Evolutionary conservation across 2,797 vertebrate genomes (phyloP), one percentile per base, ranked within the genome.

Genomic region (Catamblyrhynchus diadema): DNA sequence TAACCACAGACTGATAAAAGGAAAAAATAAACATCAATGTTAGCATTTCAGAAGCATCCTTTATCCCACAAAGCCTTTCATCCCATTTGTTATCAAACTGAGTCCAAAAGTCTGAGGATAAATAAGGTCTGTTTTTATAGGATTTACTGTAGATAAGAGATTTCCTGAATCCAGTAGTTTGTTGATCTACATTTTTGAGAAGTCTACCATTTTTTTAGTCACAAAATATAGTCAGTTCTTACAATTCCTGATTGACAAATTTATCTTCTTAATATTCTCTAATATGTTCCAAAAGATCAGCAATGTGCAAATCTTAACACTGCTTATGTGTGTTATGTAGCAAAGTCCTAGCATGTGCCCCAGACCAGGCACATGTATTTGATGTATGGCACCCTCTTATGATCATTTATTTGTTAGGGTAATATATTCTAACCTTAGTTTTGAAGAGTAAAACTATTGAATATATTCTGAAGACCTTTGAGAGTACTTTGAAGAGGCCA

Each of bases 11-110:
- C 50, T 67, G 74, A 80, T 65, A 71, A 77, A 90, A 67, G 44
- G 51, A 57, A 85, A 94, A 95, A 71, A 81, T 57, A 32, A 11
- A 60, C 67, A 78, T 87, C 82, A 77, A 0, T 64, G 64, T 69
- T 89, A 62, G 70, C 44, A 75, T 91, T 95, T 96, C 84, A 96
- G 87, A 89, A 91, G 57, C 32, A 54, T 73, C 45, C 75, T 91
- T 94, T 94, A 67, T 82, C n/a, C 48, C 78, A 3, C 6, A 4
- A 94, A 90, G 61, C 3, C 54, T 95, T 94, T 95, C 62, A 85
- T 94, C 42, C 45, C n/a, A 25, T 83, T 90, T 91, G 56, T 86
- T 95, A 61, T 90, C 82, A 91, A 83, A 88, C 57, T 6, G 47
- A 88, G 57, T 75, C 59, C 47, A 72, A 74, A 80, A 75, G 14